Evolutionary conservation across 2,888 invertebrate genomes (phyloP).

Genomic region (Lepidocyrtinus sp.): DNA sequence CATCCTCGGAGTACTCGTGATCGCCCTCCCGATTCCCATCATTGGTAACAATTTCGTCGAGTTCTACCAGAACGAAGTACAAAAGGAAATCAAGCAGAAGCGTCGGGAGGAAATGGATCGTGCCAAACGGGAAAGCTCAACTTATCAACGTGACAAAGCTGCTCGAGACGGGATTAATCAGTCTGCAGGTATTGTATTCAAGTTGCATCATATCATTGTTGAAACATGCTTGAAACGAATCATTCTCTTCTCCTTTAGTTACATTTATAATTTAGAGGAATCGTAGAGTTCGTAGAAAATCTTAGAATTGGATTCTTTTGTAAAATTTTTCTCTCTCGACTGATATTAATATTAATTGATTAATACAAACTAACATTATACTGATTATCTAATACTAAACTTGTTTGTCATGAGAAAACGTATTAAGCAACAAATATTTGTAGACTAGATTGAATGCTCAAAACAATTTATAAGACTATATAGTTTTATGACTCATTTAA

Average conservation of each 20-base stretch:
- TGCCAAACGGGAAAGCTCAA: conserved; percentile 17
- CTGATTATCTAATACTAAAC: not conserved
- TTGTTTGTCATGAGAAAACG: not conserved
- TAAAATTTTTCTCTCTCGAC: not conserved
- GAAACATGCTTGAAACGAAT: not conserved
- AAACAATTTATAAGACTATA: not conserved
- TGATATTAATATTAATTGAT: not conserved
- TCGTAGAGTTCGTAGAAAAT: not conserved
- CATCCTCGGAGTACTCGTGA: conserved; percentile 77
- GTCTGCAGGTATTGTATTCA: conserved; percentile 21
- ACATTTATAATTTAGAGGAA: not conserved
- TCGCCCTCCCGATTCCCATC: conserved; percentile 77
- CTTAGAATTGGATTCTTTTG: not conserved
- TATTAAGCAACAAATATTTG: not conserved
- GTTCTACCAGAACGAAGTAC: conserved; percentile 74
- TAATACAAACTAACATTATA: not conserved
- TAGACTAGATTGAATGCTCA: not conserved
- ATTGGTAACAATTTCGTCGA: conserved; percentile 77
- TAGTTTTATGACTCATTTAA: not conserved
- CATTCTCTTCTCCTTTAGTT: not conserved
- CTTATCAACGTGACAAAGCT: conserved; percentile 19
- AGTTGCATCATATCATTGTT: not conserved
- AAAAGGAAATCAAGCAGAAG: conserved; percentile 23
- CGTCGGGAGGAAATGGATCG: conserved; percentile 14
- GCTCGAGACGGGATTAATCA: not conserved